Conservation (phyloP, 92 coral and sea anemone species). For the Epizoanthus illoricatus region DNA sequence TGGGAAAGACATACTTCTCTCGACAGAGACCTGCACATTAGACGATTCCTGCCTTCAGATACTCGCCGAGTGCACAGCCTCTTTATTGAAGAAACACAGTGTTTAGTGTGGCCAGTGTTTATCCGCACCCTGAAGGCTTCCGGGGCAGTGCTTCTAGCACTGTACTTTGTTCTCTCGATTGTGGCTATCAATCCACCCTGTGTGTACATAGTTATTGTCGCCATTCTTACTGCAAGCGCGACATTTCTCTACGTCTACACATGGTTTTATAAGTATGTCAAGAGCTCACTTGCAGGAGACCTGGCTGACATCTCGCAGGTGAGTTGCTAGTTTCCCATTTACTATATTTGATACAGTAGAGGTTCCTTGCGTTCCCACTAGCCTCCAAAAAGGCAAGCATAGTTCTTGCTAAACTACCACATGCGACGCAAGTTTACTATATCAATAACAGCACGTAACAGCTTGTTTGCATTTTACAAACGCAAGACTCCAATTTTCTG, state of each 20-base stretch:
- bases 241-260: constrained; percentile 34
- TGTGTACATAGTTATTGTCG: constrained; percentile 22
- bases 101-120: constrained; percentile 52
- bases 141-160: constrained; percentile 21
- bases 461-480: no score
- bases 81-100: constrained; percentile 48
- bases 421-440: no score
- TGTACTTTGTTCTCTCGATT: background rate
- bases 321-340: background rate
- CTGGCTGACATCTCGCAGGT: constrained; percentile 52
- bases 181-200: constrained; percentile 23
- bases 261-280: constrained; percentile 50
- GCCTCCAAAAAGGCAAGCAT: no score
- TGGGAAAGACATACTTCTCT: background rate
- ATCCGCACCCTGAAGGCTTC: constrained; percentile 32
- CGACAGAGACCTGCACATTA: constrained; percentile 40
- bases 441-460: no score
- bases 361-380: no score
- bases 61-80: constrained; percentile 49
- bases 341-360: no score
- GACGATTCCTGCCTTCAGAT: constrained; percentile 47
- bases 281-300: constrained; percentile 47
- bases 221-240: background rate
- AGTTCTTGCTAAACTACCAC: no score
- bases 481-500: no score